phyloP scores from a whole-genome alignment of 2,113 vertebrate genomes.

The Mustela lutreola region DNA sequence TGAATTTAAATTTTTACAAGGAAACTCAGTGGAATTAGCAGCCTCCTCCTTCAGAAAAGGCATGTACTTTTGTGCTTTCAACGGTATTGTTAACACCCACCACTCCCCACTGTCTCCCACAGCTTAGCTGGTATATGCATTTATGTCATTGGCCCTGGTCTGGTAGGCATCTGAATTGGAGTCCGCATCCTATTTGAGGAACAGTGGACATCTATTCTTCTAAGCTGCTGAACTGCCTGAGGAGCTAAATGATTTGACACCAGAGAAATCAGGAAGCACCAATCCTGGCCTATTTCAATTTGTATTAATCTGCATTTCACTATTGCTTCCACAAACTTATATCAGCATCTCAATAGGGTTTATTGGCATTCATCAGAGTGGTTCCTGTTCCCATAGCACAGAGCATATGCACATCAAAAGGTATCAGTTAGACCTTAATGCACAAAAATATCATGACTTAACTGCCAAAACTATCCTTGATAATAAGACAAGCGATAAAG shows the following conservation, averaged over 20 bases:
- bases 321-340: background rate
- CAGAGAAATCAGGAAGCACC: background rate
- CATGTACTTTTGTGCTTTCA: background rate
- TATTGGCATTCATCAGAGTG: too few species aligned
- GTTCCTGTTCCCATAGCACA: background rate
- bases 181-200: background rate
- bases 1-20: background rate
- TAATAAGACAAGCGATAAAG: background rate
- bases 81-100: rapidly evolving
- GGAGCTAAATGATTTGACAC: background rate
- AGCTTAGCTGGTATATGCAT: too few species aligned
- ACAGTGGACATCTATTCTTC: background rate
- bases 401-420: background rate
- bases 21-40: background rate
- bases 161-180: background rate
- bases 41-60: background rate
- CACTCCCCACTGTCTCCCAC: background rate
- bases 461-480: background rate
- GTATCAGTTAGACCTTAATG: background rate
- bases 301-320: background rate
- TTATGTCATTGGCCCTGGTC: background rate
- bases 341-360: background rate
- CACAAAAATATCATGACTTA: background rate
- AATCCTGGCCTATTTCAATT: background rate
- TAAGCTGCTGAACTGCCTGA: background rate